These are phyloP conservation scores for Apogon talboti DNA, from an alignment of 2,797 vertebrate species.

Conservation along the genomic window DNA sequence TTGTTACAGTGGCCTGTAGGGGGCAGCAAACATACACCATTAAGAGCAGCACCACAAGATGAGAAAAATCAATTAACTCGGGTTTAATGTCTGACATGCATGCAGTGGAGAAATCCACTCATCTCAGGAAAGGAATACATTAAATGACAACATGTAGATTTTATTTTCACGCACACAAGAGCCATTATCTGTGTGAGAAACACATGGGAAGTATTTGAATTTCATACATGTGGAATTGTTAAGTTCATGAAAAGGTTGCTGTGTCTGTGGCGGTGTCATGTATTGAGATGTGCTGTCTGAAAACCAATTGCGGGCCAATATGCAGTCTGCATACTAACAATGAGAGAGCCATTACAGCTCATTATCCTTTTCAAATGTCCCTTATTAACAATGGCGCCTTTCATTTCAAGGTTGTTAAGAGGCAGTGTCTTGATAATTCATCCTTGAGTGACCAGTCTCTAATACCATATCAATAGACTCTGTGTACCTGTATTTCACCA, in stretches of 20 bases:
- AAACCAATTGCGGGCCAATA: conserved; percentile 31
- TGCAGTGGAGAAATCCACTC: neutral
- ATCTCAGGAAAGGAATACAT: neutral
- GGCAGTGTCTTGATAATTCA: conserved; percentile 46
- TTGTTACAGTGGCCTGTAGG: conserved; percentile 96
- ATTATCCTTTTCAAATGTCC: conserved; percentile 59
- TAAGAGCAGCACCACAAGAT: neutral
- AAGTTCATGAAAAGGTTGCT: neutral
- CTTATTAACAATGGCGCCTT: conserved; percentile 67
- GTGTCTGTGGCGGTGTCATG: neutral
- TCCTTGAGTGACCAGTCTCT: conserved; percentile 31
- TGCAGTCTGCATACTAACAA: conserved; percentile 60
- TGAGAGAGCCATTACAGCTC: conserved; percentile 49
- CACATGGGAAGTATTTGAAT: neutral
- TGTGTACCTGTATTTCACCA: neutral
- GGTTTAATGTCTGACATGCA: neutral
- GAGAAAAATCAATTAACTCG: neutral
- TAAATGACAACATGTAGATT: neutral
- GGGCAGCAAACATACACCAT: conserved; percentile 47
- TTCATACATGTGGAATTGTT: conserved; percentile 8
- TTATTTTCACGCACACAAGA: conserved; percentile 6
- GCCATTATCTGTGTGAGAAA: conserved; percentile 1
- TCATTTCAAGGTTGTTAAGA: conserved; percentile 76
- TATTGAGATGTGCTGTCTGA: conserved; percentile 18
- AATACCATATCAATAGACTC: conserved; percentile 42